phyloP scores from a whole-genome alignment of 2,113 vertebrate genomes.

The Serilophus lunatus region DNA sequence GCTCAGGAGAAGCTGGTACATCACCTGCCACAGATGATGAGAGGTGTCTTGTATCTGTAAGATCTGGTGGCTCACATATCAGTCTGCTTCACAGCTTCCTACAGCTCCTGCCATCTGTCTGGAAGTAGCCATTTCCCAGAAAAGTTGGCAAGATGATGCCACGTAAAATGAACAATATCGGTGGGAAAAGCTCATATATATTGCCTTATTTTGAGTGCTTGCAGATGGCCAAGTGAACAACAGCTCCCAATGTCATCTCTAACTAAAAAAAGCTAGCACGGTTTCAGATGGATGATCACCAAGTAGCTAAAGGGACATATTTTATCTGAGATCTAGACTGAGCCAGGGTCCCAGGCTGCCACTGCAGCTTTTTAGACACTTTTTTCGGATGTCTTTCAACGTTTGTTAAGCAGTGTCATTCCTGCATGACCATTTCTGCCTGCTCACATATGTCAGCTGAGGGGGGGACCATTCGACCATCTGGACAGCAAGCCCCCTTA shows the following conservation, averaged over 20 bases:
- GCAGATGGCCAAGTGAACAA: conserved; percentile 29
- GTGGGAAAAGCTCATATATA: not conserved
- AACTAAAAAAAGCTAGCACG: not conserved
- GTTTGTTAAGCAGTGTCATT: not conserved
- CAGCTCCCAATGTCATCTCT: not conserved
- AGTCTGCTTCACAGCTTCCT: not conserved
- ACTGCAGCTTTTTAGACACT: not conserved
- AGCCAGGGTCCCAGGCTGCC: not conserved
- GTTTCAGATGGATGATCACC: not conserved
- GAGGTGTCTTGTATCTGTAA: not conserved
- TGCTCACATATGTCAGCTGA: not conserved
- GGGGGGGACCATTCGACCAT: not conserved
- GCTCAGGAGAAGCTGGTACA: not conserved
- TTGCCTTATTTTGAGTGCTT: not conserved
- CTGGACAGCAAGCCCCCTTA: not conserved
- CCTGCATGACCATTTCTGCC: not conserved
- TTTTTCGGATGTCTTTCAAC: not conserved
- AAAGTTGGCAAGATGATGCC: not conserved
- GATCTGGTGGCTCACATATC: not conserved
- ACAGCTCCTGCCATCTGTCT: conserved; percentile 37
- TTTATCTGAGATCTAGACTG: not conserved
- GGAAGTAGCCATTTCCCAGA: conserved; percentile 21
- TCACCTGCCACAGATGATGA: not conserved
- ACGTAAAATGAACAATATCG: not conserved
- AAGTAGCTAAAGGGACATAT: not conserved